Percentiles rank a stretch among this genome's conserved stretches.
Conservation (phyloP, 2,888 invertebrate species). For the Folsomia manolachei region DNA sequence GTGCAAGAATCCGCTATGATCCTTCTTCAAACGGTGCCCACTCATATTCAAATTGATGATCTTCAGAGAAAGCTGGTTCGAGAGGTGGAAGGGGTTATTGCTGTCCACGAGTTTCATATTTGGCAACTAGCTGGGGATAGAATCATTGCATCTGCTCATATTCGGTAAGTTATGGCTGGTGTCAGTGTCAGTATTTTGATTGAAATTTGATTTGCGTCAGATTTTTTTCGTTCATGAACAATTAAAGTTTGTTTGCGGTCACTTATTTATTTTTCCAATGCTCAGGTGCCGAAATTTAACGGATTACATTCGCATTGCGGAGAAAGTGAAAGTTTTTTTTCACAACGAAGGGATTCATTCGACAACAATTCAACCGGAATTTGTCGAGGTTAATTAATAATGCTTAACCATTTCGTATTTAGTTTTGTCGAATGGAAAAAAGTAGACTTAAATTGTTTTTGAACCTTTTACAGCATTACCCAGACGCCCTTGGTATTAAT, state of each 20-base stretch:
- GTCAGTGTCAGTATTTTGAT: too few relatives aligned
- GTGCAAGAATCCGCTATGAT: slow-evolving; percentile 91
- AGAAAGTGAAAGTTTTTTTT: slow-evolving; percentile 94
- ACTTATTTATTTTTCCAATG: too few relatives aligned
- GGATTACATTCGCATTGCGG: slow-evolving; percentile 96
- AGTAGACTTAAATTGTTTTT: not conserved
- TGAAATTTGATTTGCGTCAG: not conserved
- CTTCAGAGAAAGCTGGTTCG: slow-evolving; percentile 81
- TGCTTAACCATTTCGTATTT: not conserved
- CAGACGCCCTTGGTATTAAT: slow-evolving; percentile 33
- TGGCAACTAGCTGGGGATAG: slow-evolving; percentile 92
- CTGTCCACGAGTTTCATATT: slow-evolving; percentile 96
- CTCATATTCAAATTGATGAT: slow-evolving; percentile 92
- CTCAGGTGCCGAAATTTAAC: slow-evolving; percentile 82
- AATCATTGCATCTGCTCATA: slow-evolving; percentile 95
- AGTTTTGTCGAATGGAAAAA: too few relatives aligned
- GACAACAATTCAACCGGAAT: slow-evolving; percentile 97
- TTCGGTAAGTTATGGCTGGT: slow-evolving; percentile 65
- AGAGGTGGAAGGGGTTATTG: slow-evolving; percentile 89
- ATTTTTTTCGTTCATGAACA: slow-evolving; percentile 1
- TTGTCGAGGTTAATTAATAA: slow-evolving; percentile 67
- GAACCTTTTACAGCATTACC: slow-evolving; percentile 39
- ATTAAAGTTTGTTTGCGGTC: not conserved
- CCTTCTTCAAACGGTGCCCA: slow-evolving; percentile 95
- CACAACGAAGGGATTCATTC: slow-evolving; percentile 98